phyloP scores from a whole-genome alignment of 2,888 invertebrate genomes.

The Gnatocerus cornutus region DNA sequence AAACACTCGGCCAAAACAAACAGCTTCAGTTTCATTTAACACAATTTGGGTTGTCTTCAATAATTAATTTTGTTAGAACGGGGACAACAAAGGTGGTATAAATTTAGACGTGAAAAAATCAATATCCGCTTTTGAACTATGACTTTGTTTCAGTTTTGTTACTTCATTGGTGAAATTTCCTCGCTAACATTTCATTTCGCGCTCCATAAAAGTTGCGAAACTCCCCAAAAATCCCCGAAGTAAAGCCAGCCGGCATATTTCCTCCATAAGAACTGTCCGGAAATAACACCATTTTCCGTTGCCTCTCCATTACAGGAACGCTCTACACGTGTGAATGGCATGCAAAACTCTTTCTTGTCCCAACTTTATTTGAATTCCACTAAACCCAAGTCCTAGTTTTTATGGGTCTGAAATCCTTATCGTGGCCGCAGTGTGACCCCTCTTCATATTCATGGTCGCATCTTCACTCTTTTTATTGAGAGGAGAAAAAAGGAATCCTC shows the following conservation, averaged over 20 bases:
- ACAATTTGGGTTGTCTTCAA: neutral
- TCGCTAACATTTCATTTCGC: neutral
- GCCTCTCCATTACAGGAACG: constrained; percentile 8
- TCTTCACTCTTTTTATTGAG: constrained; percentile 19
- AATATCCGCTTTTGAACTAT: neutral
- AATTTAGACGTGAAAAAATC: constrained; percentile 1
- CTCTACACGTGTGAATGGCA: constrained; percentile 12
- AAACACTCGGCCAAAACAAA: constrained; percentile 1
- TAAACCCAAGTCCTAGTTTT: constrained; percentile 2
- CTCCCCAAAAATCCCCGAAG: neutral
- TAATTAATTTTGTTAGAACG: neutral
- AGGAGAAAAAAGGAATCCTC: neutral
- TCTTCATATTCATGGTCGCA: constrained; percentile 36
- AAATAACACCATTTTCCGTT: constrained; percentile 8
- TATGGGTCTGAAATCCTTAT: constrained; percentile 4
- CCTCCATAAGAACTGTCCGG: neutral
- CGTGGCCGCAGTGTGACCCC: constrained; percentile 15
- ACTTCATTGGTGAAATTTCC: too few relatives aligned
- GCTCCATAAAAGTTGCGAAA: neutral
- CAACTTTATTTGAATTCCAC: constrained; percentile 24
- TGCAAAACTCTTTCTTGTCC: constrained; percentile 15
- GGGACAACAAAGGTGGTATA: neutral
- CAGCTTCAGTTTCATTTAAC: constrained; percentile 4
- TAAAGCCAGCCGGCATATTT: neutral
- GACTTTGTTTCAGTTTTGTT: too few relatives aligned